Conservation (phyloP, 1,140 invertebrate species). For the Platorchestia sp. region DNA sequence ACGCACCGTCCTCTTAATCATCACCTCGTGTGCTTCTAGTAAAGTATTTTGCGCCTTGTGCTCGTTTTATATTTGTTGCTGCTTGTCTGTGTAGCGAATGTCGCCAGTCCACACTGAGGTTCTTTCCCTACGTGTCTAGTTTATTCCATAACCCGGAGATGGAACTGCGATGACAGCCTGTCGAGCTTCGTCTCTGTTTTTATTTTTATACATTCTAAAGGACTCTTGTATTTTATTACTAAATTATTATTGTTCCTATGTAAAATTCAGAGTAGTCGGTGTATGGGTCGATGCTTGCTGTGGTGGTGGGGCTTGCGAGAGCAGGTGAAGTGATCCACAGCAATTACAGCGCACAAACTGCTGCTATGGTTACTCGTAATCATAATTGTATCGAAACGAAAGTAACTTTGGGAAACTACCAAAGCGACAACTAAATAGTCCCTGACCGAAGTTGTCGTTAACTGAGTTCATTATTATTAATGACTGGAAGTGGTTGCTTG, state of each 20-base stretch:
- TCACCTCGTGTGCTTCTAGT: background rate
- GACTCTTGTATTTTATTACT: background rate
- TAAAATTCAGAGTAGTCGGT: background rate
- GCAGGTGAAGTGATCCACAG: background rate
- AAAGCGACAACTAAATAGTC: too few species aligned
- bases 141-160: background rate
- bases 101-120: background rate
- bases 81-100: background rate
- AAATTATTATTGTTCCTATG: background rate
- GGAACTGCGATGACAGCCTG: background rate
- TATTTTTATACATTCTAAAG: background rate
- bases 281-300: background rate
- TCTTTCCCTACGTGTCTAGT: background rate
- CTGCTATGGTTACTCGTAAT: too few species aligned
- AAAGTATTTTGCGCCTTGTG: background rate
- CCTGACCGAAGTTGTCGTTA: too few species aligned
- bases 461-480: too few species aligned
- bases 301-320: background rate
- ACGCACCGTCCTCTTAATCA: background rate
- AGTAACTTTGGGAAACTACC: too few species aligned
- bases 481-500: background rate
- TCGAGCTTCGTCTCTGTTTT: background rate
- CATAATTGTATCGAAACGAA: too few species aligned
- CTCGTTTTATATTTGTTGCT: background rate
- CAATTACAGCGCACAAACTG: background rate